phyloP scores from a whole-genome alignment of 2,888 invertebrate species.

The Dermolepida albohirtum region DNA sequence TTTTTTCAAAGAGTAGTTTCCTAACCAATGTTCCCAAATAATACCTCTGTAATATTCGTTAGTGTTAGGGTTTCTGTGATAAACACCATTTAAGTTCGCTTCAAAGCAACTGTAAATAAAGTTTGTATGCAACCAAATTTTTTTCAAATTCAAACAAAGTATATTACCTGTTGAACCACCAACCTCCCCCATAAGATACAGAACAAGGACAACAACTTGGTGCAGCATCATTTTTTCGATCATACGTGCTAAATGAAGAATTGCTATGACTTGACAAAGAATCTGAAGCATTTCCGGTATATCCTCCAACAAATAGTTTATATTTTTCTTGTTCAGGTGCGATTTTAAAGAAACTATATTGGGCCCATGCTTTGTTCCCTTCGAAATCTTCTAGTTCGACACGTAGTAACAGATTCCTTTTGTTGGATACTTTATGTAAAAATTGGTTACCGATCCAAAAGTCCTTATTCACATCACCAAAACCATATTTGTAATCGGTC shows the following conservation, averaged over 20 bases:
- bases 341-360: slow-evolving; percentile 65
- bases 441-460: slow-evolving; percentile 74
- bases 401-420: slow-evolving; percentile 64
- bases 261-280: slow-evolving; percentile 68
- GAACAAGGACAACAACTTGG: slow-evolving; percentile 69
- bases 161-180: slow-evolving; percentile 71
- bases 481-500: slow-evolving; percentile 70
- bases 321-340: slow-evolving; percentile 65
- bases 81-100: slow-evolving; percentile 70
- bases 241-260: slow-evolving; percentile 66
- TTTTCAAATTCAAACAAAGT: not conserved
- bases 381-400: slow-evolving; percentile 69
- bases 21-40: slow-evolving; percentile 71
- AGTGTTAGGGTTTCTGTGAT: slow-evolving; percentile 62
- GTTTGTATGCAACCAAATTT: not conserved
- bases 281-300: slow-evolving; percentile 68
- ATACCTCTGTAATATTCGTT: slow-evolving; percentile 68
- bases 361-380: slow-evolving; percentile 66
- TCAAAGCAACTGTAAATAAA: slow-evolving; percentile 67
- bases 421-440: slow-evolving; percentile 65
- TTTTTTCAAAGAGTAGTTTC: slow-evolving; percentile 68
- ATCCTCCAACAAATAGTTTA: slow-evolving; percentile 65
- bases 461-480: slow-evolving; percentile 68
- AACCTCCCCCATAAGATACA: slow-evolving; percentile 69
- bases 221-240: slow-evolving; percentile 67